Evolutionary conservation across 1,140 invertebrate species (phyloP).

Genomic region (Procambarus clarkii): DNA sequence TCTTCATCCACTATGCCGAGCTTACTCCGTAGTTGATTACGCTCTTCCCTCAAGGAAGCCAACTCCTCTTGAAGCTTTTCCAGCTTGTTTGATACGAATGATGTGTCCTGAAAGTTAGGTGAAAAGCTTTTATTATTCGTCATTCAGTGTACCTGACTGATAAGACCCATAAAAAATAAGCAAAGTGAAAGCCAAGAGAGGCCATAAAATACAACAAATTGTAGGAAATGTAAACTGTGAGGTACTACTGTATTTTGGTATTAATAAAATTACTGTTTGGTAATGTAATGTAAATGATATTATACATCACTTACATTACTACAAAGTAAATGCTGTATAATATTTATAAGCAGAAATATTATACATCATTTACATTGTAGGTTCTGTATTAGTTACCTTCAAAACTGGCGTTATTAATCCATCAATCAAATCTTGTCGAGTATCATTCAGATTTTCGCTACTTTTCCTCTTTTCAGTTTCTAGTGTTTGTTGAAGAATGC

Average conservation of each 20-base stretch:
- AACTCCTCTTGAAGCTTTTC: conserved; percentile 35
- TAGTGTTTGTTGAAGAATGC: neutral
- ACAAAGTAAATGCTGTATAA: too few relatives aligned
- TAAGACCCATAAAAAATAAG: too few relatives aligned
- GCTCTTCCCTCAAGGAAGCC: conserved; percentile 30
- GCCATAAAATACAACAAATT: too few relatives aligned
- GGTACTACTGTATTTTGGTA: too few relatives aligned
- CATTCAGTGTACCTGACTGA: too few relatives aligned
- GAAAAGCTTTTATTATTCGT: neutral
- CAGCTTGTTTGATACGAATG: conserved; percentile 21
- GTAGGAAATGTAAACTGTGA: too few relatives aligned
- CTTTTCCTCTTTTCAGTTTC: conserved; percentile 26
- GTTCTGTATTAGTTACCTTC: neutral
- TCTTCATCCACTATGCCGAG: conserved; percentile 39
- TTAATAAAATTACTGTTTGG: too few relatives aligned
- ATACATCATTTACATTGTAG: too few relatives aligned
- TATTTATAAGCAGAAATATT: too few relatives aligned
- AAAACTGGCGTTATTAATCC: conserved; percentile 14
- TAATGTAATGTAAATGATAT: too few relatives aligned
- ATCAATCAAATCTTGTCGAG: conserved; percentile 7
- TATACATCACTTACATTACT: too few relatives aligned
- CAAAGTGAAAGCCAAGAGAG: too few relatives aligned
- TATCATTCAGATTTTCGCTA: conserved; percentile 8
- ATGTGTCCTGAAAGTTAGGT: conserved; percentile 6
- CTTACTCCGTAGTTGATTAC: conserved; percentile 26